Conservation (phyloP, 2,113 vertebrate species). For the Arizona elegans region DNA sequence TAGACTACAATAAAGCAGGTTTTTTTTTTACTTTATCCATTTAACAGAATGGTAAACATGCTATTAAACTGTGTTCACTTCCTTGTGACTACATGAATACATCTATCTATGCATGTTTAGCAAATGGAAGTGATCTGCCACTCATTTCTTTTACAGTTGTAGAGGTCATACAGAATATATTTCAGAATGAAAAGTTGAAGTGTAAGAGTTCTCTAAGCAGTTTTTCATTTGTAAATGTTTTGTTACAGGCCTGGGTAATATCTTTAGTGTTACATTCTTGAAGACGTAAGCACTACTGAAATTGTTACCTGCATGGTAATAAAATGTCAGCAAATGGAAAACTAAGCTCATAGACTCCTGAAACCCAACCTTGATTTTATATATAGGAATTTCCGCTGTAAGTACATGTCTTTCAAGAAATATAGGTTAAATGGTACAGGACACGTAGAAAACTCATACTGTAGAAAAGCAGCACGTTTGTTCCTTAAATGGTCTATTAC, state of each 20-base stretch:
- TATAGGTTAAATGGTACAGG: background rate
- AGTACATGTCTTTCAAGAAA: background rate
- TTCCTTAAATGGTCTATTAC: background rate
- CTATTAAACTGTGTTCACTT: background rate
- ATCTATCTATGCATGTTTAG: background rate
- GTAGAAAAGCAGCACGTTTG: background rate
- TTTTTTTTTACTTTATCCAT: background rate
- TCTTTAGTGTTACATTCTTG: background rate
- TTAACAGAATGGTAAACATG: background rate
- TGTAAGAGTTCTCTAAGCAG: background rate
- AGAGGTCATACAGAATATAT: background rate
- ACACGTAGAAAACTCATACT: background rate
- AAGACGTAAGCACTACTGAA: background rate
- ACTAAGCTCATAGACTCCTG: background rate
- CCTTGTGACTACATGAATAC: background rate
- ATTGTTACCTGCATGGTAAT: background rate
- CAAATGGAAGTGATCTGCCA: background rate
- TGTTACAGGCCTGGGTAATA: background rate
- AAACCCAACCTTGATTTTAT: background rate
- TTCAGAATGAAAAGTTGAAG: background rate
- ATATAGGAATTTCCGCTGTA: background rate
- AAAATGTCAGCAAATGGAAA: background rate
- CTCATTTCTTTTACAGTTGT: background rate
- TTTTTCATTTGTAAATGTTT: background rate
- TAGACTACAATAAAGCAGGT: background rate